Base-by-base conservation (phyloP, 1,140 invertebrate species). In the Phortica variegata region DNA sequence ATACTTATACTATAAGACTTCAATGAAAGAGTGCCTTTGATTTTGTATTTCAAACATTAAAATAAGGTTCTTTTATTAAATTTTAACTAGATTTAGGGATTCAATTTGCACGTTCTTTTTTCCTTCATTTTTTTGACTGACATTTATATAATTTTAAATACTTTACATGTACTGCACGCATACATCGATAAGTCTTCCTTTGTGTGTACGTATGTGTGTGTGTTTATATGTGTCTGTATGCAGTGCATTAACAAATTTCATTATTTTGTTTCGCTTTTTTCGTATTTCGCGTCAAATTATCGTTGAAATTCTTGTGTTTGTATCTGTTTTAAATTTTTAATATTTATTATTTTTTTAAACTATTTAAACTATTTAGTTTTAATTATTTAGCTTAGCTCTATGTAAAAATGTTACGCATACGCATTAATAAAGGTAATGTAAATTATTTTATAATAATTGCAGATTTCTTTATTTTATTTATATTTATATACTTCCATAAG, bases 1-100 rank as follows among this genome's bases (percentile, higher is more conserved):
- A n/a, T n/a, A n/a, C n/a, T n/a, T n/a, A n/a, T n/a, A n/a, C n/a
- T n/a, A n/a, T n/a, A n/a, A n/a, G n/a, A n/a, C n/a, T n/a, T n/a
- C n/a, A n/a, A n/a, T n/a, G n/a, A n/a, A n/a, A n/a, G n/a, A n/a
- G n/a, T n/a, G n/a, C n/a, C n/a, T 48, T 50, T 51, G 54, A 57
- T 56, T 61, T 61, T 71, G 55, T 71, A 71, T 71, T 71, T 71
- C 68, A 71, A 71, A 71, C 66, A 71, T 66, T 71, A 71, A 71
- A 71, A 71, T 71, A 70, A 66, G 60, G 52, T 58, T 59, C 70
- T 63, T 44, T 55, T 55, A 46, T 46, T 58, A 63, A 68, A 68
- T 71, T 71, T 71, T 71, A 71, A 71, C 66, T 71, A 71, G 66
- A 57, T 71, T 71, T 66, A 71, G 54, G 61, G 59, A 60, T 60